Percentiles rank a stretch among this genome's conserved stretches.
Evolutionary conservation across 2,888 invertebrate genomes (phyloP).

Genomic region (Pocota personata): DNA sequence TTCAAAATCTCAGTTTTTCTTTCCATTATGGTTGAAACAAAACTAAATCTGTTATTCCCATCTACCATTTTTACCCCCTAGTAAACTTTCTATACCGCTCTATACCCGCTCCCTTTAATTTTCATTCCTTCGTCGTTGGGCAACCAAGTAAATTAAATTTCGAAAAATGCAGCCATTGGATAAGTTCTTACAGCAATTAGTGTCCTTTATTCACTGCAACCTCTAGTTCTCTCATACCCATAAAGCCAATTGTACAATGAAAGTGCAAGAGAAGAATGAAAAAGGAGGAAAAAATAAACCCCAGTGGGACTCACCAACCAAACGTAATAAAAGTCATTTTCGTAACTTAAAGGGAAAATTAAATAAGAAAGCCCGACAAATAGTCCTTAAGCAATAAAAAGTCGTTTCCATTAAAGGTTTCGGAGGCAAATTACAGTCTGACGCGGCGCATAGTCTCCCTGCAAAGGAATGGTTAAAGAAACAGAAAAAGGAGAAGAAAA

Average conservation of each 20-base stretch:
- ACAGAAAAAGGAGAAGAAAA: background rate
- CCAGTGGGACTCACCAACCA: conserved; percentile 42
- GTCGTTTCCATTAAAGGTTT: conserved; percentile 56
- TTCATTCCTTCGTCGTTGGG: background rate
- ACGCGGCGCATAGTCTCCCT: background rate
- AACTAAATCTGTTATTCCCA: conserved; percentile 21
- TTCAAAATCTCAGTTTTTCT: background rate
- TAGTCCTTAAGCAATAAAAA: conserved; percentile 65
- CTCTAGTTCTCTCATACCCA: background rate
- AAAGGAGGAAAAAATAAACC: background rate
- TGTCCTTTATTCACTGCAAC: conserved; percentile 52
- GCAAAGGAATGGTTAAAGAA: background rate
- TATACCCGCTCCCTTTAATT: conserved; percentile 5
- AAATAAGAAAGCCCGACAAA: conserved; percentile 68
- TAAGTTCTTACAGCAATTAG: conserved; percentile 69
- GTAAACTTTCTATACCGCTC: conserved; percentile 19
- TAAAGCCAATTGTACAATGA: conserved; percentile 38
- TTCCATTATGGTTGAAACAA: background rate
- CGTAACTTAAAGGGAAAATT: conserved; percentile 62
- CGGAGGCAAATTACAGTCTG: conserved; percentile 64
- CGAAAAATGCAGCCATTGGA: conserved; percentile 26
- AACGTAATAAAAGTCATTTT: conserved; percentile 71
- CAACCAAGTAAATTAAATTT: conserved; percentile 61
- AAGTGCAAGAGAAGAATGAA: background rate
- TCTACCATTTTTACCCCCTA: conserved; percentile 8